phyloP scores from a whole-genome alignment of 2,797 vertebrate species.

The Catostomus latipinnis region DNA sequence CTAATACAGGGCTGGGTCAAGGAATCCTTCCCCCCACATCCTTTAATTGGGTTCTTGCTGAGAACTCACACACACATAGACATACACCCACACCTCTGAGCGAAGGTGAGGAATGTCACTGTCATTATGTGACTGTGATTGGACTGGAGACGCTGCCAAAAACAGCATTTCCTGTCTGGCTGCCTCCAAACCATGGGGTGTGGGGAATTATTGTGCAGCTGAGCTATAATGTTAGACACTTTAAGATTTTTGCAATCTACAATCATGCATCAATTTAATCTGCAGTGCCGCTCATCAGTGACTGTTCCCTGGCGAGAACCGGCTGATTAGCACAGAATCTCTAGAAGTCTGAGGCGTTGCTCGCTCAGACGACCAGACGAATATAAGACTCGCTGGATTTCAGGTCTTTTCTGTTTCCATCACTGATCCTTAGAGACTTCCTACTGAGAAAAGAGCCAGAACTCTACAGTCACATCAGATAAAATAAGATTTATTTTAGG shows the following conservation, averaged over 20 bases:
- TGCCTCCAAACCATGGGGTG: neutral
- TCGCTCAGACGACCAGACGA: neutral
- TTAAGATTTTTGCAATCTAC: conserved; percentile 39
- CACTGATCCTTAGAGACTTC: conserved; percentile 34
- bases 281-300: conserved; percentile 41
- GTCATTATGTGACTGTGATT: conserved; percentile 17
- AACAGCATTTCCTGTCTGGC: conserved; percentile 19
- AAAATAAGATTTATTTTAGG: conserved; percentile 49
- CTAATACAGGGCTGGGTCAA: conserved; percentile 59
- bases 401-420: conserved; percentile 31
- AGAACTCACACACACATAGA: conserved; percentile 22
- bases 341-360: conserved; percentile 1
- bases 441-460: conserved; percentile 26
- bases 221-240: conserved; percentile 42
- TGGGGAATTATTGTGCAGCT: conserved; percentile 12
- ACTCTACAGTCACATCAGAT: conserved; percentile 47
- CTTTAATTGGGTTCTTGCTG: conserved; percentile 59
- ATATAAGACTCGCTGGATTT: conserved; percentile 25
- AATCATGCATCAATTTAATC: conserved; percentile 46
- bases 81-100: conserved; percentile 6
- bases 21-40: conserved; percentile 53
- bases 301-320: conserved; percentile 5
- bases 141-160: neutral
- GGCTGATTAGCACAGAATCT: conserved; percentile 32
- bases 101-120: conserved; percentile 14